Percentiles rank a stretch among this genome's conserved stretches.
These are phyloP conservation scores for Ichneumoninae sp. DNA, from an alignment of 2,888 invertebrate genomes.

Conservation along the genomic window DNA sequence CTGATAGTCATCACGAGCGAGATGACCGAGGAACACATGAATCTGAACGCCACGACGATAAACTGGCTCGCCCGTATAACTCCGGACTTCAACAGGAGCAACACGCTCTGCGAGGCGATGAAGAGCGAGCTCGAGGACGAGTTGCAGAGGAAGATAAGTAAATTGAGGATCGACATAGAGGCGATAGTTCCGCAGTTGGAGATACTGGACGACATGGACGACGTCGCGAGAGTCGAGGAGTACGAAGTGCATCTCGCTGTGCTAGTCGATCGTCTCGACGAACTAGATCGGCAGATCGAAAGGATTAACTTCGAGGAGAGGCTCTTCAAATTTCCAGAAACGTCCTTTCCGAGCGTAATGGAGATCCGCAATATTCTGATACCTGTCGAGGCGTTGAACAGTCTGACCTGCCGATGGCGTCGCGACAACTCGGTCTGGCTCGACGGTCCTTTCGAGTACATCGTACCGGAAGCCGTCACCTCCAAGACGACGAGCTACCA, in stretches of 20 bases:
- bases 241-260: constrained; percentile 85
- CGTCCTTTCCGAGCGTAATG: constrained; percentile 85
- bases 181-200: constrained; percentile 84
- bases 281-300: constrained; percentile 84
- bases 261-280: constrained; percentile 84
- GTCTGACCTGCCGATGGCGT: constrained; percentile 86
- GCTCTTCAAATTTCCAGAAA: constrained; percentile 86
- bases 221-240: constrained; percentile 85
- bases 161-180: constrained; percentile 85
- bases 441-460: constrained; percentile 86
- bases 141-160: constrained; percentile 84
- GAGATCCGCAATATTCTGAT: constrained; percentile 83
- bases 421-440: constrained; percentile 86
- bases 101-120: constrained; percentile 85
- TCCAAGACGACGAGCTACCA: constrained; percentile 84
- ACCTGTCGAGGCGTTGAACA: constrained; percentile 81
- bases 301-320: constrained; percentile 87
- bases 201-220: constrained; percentile 86
- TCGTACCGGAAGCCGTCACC: constrained; percentile 85
- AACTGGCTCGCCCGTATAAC: constrained; percentile 86
- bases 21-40: constrained; percentile 85
- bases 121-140: constrained; percentile 86
- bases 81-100: constrained; percentile 85
- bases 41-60: constrained; percentile 85
- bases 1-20: constrained; percentile 84